Evolutionary conservation across 1,140 invertebrate species (phyloP).

Genomic region (Drosophila micromelanica): DNA sequence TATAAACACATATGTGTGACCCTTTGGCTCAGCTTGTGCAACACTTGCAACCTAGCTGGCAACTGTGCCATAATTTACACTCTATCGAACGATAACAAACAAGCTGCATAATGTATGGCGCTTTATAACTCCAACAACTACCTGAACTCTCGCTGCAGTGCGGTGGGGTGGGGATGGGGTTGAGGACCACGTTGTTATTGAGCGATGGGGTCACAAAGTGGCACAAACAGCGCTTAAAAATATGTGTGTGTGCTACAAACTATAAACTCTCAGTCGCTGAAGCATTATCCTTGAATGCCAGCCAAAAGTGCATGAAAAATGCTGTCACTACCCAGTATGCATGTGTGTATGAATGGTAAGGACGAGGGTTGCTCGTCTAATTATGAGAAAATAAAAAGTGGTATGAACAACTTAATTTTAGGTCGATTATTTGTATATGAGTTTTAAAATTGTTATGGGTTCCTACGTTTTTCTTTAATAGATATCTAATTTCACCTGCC

Average conservation of each 20-base stretch:
- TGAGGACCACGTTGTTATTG: constrained; percentile 42
- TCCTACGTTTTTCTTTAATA: no score
- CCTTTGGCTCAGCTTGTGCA: constrained; percentile 1
- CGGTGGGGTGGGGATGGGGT: background rate
- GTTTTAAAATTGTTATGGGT: no score
- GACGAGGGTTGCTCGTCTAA: background rate
- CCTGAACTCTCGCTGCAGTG: constrained; percentile 9
- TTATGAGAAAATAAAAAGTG: no score
- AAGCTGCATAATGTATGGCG: constrained; percentile 76
- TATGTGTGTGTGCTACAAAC: constrained; percentile 7
- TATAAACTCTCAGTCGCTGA: constrained; percentile 23
- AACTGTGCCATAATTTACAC: constrained; percentile 79
- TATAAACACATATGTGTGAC: constrained; percentile 7
- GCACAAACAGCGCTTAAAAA: constrained; percentile 32
- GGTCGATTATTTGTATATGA: no score
- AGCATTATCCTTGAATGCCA: constrained; percentile 44
- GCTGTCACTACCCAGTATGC: constrained; percentile 19
- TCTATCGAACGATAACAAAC: constrained; percentile 82
- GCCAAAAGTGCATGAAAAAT: constrained; percentile 42
- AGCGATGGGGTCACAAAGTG: constrained; percentile 46
- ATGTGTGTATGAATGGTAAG: constrained; percentile 1
- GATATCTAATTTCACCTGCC: no score
- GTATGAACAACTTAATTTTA: no score
- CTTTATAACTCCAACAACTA: constrained; percentile 17
- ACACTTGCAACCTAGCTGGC: constrained; percentile 36